A percentile compares a stretch with the other conserved stretches of the same genome.
Evolutionary conservation across 2,888 invertebrate genomes (phyloP).

Genomic region (Euproctis similis): DNA sequence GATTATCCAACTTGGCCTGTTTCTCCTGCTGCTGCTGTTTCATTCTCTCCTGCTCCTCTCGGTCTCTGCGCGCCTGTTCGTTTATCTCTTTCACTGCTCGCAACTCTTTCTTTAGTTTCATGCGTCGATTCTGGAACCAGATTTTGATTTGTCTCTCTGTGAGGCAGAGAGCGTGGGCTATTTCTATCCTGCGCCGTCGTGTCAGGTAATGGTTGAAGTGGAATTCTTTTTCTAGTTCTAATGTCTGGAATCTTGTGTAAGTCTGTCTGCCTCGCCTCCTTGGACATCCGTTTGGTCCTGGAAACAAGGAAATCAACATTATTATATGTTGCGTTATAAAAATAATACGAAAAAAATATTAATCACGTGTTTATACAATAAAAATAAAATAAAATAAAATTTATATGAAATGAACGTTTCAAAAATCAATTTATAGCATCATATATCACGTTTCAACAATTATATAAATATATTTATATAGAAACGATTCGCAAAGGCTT

Average conservation of each 20-base stretch:
- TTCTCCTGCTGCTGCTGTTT: conserved; percentile 93
- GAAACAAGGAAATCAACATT: conserved; percentile 50
- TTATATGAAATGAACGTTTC: conserved; percentile 34
- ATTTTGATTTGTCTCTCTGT: conserved; percentile 98
- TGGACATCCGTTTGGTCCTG: conserved; percentile 97
- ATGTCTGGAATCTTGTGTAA: conserved; percentile 97
- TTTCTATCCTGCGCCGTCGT: conserved; percentile 96
- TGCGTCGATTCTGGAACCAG: conserved; percentile 97
- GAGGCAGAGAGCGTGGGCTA: conserved; percentile 95
- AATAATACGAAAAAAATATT: conserved; percentile 8
- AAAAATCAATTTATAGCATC: conserved; percentile 58
- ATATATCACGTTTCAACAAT: conserved; percentile 53
- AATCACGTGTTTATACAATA: conserved; percentile 8
- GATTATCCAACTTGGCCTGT: conserved; percentile 85
- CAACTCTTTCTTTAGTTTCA: conserved; percentile 97
- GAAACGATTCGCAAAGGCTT: conserved; percentile 53
- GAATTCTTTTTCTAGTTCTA: conserved; percentile 98
- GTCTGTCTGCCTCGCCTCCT: conserved; percentile 96
- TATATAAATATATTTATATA: conserved; percentile 4
- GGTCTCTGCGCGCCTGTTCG: conserved; percentile 92
- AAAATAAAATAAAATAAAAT: conserved; percentile 25
- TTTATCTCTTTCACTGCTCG: conserved; percentile 96
- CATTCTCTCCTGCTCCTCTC: conserved; percentile 93
- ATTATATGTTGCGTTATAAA: conserved; percentile 17
- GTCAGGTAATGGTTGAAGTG: conserved; percentile 98